phyloP scores from a whole-genome alignment of 2,888 invertebrate species.

The Neoascia interrupta region DNA sequence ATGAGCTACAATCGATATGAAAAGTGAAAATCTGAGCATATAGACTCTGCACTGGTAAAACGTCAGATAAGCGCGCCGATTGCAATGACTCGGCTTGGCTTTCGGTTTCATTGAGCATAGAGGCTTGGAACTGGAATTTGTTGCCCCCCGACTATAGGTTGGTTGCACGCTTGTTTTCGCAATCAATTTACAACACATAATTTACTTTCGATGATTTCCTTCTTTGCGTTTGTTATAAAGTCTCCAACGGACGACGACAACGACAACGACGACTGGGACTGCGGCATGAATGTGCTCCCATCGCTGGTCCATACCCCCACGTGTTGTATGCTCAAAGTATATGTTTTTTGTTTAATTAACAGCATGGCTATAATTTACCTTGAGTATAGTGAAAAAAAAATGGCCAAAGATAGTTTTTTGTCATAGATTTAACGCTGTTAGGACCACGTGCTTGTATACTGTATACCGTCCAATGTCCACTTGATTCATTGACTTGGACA shows the following conservation, averaged over 20 bases:
- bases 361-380: constrained; percentile 61
- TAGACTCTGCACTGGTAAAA: background rate
- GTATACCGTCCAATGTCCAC: background rate
- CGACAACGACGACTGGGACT: background rate
- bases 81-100: constrained; percentile 26
- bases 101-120: constrained; percentile 59
- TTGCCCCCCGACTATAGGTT: background rate
- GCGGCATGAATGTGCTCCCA: background rate
- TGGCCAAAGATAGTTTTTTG: constrained; percentile 21
- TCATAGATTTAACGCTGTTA: constrained; percentile 15
- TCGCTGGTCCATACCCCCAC: background rate
- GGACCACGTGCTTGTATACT: constrained; percentile 29
- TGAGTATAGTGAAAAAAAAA: constrained; percentile 31
- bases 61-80: constrained; percentile 30
- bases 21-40: constrained; percentile 60
- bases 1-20: constrained; percentile 21
- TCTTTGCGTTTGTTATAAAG: constrained; percentile 49
- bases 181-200: constrained; percentile 51
- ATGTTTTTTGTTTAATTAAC: constrained; percentile 58
- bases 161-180: constrained; percentile 33
- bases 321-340: constrained; percentile 19
- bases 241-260: background rate
- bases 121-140: constrained; percentile 52
- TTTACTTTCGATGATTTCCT: constrained; percentile 65
- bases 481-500: background rate